phyloP scores from a whole-genome alignment of 2,888 invertebrate genomes.

The Ditylenchus weischeri region DNA sequence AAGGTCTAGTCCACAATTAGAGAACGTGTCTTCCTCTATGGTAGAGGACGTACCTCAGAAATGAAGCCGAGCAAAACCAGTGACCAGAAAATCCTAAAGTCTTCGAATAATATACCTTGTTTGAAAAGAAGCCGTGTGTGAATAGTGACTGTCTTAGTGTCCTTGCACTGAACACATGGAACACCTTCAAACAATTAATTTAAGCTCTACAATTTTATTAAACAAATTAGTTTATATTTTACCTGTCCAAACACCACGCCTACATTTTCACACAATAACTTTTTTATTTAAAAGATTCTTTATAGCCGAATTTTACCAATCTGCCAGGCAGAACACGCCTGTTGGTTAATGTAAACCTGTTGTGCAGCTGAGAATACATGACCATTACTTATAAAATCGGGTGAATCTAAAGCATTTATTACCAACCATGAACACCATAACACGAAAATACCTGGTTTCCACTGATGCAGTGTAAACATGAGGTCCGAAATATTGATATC shows the following conservation, averaged over 20 bases:
- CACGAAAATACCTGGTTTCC: not conserved
- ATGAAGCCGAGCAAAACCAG: not conserved
- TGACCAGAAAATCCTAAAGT: too few species aligned
- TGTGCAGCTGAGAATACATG: constrained; percentile 22
- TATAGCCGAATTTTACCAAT: constrained; percentile 10
- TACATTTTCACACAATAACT: too few species aligned
- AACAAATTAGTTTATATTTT: too few species aligned
- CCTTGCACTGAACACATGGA: constrained; percentile 32
- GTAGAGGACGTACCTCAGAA: not conserved
- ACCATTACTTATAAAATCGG: constrained; percentile 30
- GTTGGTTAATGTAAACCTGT: constrained; percentile 34
- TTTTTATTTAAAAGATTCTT: too few species aligned
- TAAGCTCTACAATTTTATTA: not conserved
- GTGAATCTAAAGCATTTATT: too few species aligned
- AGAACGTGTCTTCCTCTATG: too few species aligned
- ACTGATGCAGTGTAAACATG: not conserved
- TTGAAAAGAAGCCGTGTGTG: constrained; percentile 35
- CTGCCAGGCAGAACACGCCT: constrained; percentile 41
- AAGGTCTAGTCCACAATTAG: too few species aligned
- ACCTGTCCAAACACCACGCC: constrained; percentile 29
- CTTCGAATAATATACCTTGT: constrained; percentile 9
- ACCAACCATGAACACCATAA: not conserved
- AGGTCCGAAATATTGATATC: not conserved
- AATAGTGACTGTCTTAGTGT: constrained; percentile 34
- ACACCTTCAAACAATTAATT: constrained; percentile 12